phyloP scores from a whole-genome alignment of 1,140 invertebrate species.

The Zophobas atratus region DNA sequence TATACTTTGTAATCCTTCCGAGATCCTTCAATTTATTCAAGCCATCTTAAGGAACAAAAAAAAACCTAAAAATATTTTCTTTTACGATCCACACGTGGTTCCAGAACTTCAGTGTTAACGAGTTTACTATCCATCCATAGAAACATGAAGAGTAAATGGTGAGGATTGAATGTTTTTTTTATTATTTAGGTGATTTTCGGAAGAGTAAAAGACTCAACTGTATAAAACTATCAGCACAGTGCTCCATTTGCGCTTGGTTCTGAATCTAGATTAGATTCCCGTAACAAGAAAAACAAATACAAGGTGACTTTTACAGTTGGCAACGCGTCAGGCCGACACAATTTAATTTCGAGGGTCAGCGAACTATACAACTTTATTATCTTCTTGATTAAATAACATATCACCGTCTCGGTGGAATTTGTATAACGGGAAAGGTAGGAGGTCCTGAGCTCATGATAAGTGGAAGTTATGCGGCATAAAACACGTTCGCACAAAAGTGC shows the following conservation, averaged over 20 bases:
- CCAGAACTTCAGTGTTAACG: constrained; percentile 11
- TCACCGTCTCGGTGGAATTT: constrained; percentile 3
- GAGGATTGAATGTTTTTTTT: constrained; percentile 2
- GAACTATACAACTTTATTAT: constrained; percentile 14
- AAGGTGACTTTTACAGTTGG: constrained; percentile 4
- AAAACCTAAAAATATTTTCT: constrained; percentile 23
- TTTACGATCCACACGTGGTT: constrained; percentile 15
- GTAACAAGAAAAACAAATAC: not conserved
- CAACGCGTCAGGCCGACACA: constrained; percentile 4
- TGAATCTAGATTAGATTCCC: not conserved
- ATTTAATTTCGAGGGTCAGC: constrained; percentile 16
- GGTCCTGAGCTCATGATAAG: not conserved
- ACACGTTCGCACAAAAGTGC: not conserved
- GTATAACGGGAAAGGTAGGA: not conserved
- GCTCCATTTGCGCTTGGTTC: no score
- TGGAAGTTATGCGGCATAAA: not conserved
- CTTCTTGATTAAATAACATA: constrained; percentile 6
- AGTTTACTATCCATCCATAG: constrained; percentile 23
- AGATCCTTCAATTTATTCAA: no score
- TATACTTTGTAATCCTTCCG: not conserved
- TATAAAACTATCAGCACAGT: not conserved
- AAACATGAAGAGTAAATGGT: not conserved
- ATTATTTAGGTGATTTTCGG: constrained; percentile 14
- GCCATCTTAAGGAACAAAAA: constrained; percentile 13
- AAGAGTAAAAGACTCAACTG: not conserved